A percentile compares a stretch with the other conserved stretches of the same genome.
Evolutionary conservation across 1,140 invertebrate genomes (phyloP).

Genomic region (Aphis craccivora): DNA sequence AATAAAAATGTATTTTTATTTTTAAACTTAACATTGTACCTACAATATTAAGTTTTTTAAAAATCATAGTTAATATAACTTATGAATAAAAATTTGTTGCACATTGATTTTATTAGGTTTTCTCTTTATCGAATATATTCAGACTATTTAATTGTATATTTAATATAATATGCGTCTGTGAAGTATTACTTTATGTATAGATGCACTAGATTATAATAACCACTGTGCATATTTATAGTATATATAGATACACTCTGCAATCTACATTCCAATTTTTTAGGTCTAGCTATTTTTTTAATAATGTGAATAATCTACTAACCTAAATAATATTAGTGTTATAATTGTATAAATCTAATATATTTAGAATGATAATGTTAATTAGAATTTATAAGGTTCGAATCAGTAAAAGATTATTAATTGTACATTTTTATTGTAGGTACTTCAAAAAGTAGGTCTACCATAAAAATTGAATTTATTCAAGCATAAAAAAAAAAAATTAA

Average conservation of each 20-base stretch:
- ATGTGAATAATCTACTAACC: constrained; percentile 18
- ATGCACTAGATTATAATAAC: not conserved
- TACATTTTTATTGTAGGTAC: not conserved
- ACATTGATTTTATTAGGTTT: not conserved
- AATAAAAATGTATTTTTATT: too few species aligned
- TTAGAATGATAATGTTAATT: constrained; percentile 3
- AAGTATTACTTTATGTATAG: not conserved
- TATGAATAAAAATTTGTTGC: too few species aligned
- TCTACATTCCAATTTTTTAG: not conserved
- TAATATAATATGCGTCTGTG: not conserved
- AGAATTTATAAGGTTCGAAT: constrained; percentile 32
- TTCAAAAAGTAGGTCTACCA: constrained; percentile 48
- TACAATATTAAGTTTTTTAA: too few species aligned
- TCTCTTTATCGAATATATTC: not conserved
- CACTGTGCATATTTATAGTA: not conserved
- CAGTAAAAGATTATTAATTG: constrained; percentile 3
- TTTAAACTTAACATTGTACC: too few species aligned
- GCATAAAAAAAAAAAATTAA: constrained; percentile 6
- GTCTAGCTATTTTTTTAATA: not conserved
- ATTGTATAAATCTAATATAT: not conserved
- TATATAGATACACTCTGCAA: not conserved
- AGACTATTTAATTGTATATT: not conserved
- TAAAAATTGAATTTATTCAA: constrained; percentile 48
- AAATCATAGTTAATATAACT: too few species aligned
- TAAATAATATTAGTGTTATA: not conserved